Evolutionary conservation across 2,113 vertebrate genomes (phyloP).

Genomic region (Heteronetta atricapilla): DNA sequence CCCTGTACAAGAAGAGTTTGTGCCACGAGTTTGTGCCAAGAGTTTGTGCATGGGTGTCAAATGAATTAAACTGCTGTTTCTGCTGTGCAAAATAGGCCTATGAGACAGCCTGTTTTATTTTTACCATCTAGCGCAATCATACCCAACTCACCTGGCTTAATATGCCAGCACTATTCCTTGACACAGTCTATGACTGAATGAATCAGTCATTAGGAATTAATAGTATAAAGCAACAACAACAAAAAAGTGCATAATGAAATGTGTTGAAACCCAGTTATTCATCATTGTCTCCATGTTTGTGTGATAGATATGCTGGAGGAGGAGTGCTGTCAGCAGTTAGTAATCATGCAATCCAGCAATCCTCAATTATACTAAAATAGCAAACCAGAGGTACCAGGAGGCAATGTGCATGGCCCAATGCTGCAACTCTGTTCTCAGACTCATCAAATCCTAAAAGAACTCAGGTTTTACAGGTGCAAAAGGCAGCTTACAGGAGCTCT

Average conservation of each 20-base stretch:
- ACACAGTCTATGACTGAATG: background rate
- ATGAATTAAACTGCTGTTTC: background rate
- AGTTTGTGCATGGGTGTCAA: background rate
- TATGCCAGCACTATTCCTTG: background rate
- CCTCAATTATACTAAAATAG: background rate
- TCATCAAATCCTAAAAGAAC: background rate
- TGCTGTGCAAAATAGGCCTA: background rate
- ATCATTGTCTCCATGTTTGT: rapidly evolving
- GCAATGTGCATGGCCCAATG: rapidly evolving
- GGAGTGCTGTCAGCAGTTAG: background rate
- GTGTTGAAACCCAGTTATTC: background rate
- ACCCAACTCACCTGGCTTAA: background rate
- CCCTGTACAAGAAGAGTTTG: background rate
- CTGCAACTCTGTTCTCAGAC: background rate
- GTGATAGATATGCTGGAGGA: background rate
- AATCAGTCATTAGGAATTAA: background rate
- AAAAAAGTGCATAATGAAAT: background rate
- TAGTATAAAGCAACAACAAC: background rate
- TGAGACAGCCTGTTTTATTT: background rate
- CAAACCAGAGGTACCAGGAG: rapidly evolving
- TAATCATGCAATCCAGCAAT: background rate
- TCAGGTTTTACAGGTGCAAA: background rate
- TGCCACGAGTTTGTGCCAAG: background rate
- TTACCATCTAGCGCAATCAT: background rate
- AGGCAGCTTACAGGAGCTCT: background rate